These are phyloP conservation scores for Petrolisthes manimaculis DNA, from an alignment of 2,888 invertebrate genomes.

Conservation along the genomic window DNA sequence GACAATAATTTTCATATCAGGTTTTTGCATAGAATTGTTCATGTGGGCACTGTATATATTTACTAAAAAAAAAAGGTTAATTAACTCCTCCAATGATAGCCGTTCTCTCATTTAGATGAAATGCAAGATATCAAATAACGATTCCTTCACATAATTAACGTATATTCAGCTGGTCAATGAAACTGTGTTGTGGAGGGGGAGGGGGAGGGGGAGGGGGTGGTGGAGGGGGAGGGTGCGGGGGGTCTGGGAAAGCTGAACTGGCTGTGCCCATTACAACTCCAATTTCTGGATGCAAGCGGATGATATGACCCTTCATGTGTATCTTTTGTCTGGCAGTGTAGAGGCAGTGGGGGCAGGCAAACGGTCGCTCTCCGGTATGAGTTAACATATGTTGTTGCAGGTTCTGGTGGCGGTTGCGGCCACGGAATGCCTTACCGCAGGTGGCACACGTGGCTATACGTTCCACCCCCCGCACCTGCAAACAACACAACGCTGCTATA, in stretches of 20 bases:
- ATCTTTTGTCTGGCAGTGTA: slow-evolving; percentile 61
- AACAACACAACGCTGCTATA: slow-evolving; percentile 52
- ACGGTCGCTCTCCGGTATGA: slow-evolving; percentile 60
- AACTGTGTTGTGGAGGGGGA: too few relatives aligned
- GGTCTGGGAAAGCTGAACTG: not conserved
- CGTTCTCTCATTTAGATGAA: too few relatives aligned
- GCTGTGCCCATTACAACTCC: not conserved
- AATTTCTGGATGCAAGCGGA: slow-evolving; percentile 53
- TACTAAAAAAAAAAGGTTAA: too few relatives aligned
- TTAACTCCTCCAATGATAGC: too few relatives aligned
- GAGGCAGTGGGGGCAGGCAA: slow-evolving; percentile 56
- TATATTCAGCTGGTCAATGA: too few relatives aligned
- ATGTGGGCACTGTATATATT: too few relatives aligned
- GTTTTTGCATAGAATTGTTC: too few relatives aligned
- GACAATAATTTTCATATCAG: too few relatives aligned
- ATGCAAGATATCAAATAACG: too few relatives aligned
- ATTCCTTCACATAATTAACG: too few relatives aligned
- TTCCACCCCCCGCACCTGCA: slow-evolving; percentile 54
- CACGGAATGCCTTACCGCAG: slow-evolving; percentile 57
- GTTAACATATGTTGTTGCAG: slow-evolving; percentile 60
- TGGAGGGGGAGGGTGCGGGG: not conserved
- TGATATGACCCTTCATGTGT: slow-evolving; percentile 61
- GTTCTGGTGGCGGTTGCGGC: slow-evolving; percentile 62
- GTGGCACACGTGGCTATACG: slow-evolving; percentile 46
- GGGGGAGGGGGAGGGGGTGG: too few relatives aligned